phyloP scores from a whole-genome alignment of 2,888 invertebrate genomes.

The Drosophila neotestacea region DNA sequence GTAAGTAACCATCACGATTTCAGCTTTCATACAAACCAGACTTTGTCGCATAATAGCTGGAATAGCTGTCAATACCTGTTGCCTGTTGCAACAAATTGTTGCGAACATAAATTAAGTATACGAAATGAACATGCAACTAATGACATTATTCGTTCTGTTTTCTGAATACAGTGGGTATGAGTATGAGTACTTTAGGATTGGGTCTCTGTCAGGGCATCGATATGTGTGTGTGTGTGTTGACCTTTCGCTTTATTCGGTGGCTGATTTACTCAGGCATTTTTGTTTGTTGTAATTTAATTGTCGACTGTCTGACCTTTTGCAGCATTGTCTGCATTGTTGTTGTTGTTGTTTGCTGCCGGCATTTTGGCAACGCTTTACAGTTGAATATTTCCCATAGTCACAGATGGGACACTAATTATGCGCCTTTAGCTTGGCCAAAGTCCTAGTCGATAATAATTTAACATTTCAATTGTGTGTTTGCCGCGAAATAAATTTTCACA shows the following conservation, averaged over 20 bases:
- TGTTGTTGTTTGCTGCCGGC: constrained; percentile 52
- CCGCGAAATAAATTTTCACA: constrained; percentile 65
- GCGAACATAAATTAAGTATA: constrained; percentile 72
- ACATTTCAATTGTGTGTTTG: constrained; percentile 74
- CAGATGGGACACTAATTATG: constrained; percentile 59
- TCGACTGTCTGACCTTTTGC: constrained; percentile 72
- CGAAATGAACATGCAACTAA: constrained; percentile 57
- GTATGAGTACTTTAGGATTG: background rate
- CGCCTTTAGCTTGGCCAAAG: constrained; percentile 32
- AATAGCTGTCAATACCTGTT: constrained; percentile 16
- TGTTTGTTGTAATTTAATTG: constrained; percentile 75
- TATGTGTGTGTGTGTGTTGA: constrained; percentile 30
- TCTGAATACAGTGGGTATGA: background rate
- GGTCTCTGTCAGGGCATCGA: constrained; percentile 16
- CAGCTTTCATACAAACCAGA: constrained; percentile 17
- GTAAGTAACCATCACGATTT: constrained; percentile 56
- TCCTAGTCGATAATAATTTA: constrained; percentile 69
- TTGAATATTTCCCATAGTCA: constrained; percentile 21
- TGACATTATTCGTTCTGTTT: constrained; percentile 52
- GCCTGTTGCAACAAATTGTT: constrained; percentile 66
- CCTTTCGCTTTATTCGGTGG: constrained; percentile 50
- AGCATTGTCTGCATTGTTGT: constrained; percentile 9
- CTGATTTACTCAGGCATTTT: constrained; percentile 57
- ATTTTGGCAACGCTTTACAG: constrained; percentile 17
- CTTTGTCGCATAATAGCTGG: constrained; percentile 33